Base-by-base conservation (phyloP, 2,797 vertebrate genomes). In the Pseudopleuronectes americanus region DNA sequence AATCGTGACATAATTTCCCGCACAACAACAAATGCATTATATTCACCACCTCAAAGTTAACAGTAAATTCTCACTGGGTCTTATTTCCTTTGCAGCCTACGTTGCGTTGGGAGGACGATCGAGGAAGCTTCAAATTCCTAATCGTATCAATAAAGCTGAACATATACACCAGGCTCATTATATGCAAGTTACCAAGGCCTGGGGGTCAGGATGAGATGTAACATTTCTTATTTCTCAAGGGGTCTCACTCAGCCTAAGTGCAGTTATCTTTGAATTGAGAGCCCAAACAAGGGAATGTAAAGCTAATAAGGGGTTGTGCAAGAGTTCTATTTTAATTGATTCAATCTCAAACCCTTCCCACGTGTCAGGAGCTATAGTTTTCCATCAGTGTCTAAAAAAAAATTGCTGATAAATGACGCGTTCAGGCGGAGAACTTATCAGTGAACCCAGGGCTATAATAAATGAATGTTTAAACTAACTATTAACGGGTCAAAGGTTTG, bases 401-500 rank as follows among this genome's bases (percentile, higher is more conserved):
- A 74, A 23, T 47, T 8, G 8, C 48, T 71, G 43, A 60, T 64
- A 76, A 70, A 68, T 66, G 22, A 65, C 62, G 21, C 33, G 62
- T 38, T 12, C 13, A 23, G 19, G 24, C 41, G 17, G 59, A 47
- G 33, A 33, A 74, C 61, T 77, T 57, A 64, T 53, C 57, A n/a
- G 33, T 28, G 56, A 71, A 45, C 57, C 56, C 31, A 19, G n/a
- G 58, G 58, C 51, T 51, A 24, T 59, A 61, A 61, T 49, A 10
- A 70, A 65, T 72, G 31, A 0, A 57, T 74, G 53, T 58, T 74
- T 66, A 58, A 33, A 68, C 21, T 13, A 62, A 59, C 4, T 26
- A n/a, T 55, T 76, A 49, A 14, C 21, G n/a, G 57, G 64, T 77
- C 55, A 71, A 54, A 74, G 59, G 36, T 64, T 76, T 68, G 14